Evolutionary conservation across 2,113 vertebrate species (phyloP).

Genomic region (Lampris incognitus): DNA sequence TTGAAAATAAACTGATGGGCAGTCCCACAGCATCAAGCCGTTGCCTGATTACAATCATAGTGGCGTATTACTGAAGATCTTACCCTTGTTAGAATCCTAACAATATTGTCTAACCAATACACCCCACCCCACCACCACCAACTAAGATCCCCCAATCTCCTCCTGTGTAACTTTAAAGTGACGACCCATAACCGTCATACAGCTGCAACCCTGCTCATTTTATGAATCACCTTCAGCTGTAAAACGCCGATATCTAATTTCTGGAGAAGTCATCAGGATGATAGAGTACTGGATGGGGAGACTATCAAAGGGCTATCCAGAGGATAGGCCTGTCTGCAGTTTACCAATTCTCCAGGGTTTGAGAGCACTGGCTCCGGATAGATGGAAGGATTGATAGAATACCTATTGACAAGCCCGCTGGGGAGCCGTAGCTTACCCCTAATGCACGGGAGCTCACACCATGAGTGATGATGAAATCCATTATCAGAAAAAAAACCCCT

Average conservation of each 20-base stretch:
- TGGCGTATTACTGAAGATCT: slow-evolving; percentile 18
- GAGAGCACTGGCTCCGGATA: slow-evolving; percentile 25
- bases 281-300: slow-evolving; percentile 37
- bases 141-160: too few relatives aligned
- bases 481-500: too few relatives aligned
- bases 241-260: slow-evolving; percentile 69
- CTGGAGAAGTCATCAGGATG: slow-evolving; percentile 52
- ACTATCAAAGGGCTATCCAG: slow-evolving; percentile 28
- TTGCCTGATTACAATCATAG: slow-evolving; percentile 2
- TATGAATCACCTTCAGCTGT: slow-evolving; percentile 14
- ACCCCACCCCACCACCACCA: too few relatives aligned
- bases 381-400: slow-evolving; percentile 50
- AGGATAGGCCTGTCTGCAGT: slow-evolving; percentile 37
- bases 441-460: neutral
- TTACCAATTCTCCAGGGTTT: slow-evolving; percentile 56
- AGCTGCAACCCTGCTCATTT: slow-evolving; percentile 10
- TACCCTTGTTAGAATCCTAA: slow-evolving; percentile 10
- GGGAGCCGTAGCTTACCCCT: slow-evolving; percentile 30
- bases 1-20: slow-evolving; percentile 42
- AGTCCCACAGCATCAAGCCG: slow-evolving; percentile 24
- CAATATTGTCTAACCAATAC: neutral
- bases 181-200: slow-evolving; percentile 21
- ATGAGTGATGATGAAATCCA: slow-evolving; percentile 28
- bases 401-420: slow-evolving; percentile 44
- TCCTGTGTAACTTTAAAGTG: slow-evolving; percentile 8